Evolutionary conservation across 2,888 invertebrate genomes (phyloP).

Genomic region (Diachrysia chrysitis): DNA sequence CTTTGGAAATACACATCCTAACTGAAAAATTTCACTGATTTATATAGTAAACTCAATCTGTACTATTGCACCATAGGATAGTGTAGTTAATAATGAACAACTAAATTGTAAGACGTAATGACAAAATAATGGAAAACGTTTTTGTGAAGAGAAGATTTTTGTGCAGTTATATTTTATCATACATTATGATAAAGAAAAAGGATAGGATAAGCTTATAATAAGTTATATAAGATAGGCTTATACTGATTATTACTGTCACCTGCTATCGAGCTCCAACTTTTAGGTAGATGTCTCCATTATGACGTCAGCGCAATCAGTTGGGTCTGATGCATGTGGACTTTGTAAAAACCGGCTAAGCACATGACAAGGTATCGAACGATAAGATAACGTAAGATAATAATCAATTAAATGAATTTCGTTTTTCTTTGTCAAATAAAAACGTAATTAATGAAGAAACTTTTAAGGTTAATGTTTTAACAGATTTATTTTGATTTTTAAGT

Average conservation of each 20-base stretch:
- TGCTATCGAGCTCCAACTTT: slow-evolving; percentile 29
- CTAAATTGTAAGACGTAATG: too few species aligned
- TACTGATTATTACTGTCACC: slow-evolving; percentile 29
- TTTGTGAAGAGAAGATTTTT: neutral
- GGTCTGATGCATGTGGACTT: neutral
- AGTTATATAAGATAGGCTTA: slow-evolving; percentile 32
- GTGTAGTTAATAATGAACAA: too few species aligned
- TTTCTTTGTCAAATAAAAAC: neutral
- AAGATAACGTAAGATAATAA: neutral
- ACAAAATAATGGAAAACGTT: neutral
- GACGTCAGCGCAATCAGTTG: slow-evolving; percentile 5
- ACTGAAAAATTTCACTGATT: too few species aligned
- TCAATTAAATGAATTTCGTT: neutral
- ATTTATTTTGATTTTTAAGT: neutral
- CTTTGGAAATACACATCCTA: too few species aligned
- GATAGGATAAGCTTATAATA: slow-evolving; percentile 4
- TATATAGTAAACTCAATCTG: too few species aligned
- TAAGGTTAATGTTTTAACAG: neutral
- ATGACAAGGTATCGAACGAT: neutral
- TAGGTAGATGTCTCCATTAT: slow-evolving; percentile 21
- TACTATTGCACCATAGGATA: too few species aligned
- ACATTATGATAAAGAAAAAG: neutral
- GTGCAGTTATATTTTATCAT: too few species aligned
- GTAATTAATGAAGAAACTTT: neutral
- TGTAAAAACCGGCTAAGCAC: neutral